These are phyloP conservation scores for Nipponacmea schrenckii DNA, from an alignment of 2,888 invertebrate species.

Conservation along the genomic window DNA sequence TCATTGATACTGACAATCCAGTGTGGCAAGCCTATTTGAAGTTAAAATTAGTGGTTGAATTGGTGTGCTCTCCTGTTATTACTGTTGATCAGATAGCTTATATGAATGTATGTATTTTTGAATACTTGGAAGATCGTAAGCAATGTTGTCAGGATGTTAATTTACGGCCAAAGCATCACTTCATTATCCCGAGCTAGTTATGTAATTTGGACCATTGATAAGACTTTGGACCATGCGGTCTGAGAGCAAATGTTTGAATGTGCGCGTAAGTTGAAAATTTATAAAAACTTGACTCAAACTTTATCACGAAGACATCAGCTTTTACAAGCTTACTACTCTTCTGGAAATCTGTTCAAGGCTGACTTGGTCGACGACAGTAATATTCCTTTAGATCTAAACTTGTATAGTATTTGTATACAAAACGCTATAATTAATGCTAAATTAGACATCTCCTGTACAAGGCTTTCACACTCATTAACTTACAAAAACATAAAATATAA, in stretches of 20 bases:
- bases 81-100: conserved; percentile 16
- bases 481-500: background rate
- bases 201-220: background rate
- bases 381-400: background rate
- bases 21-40: too few species aligned
- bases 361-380: background rate
- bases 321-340: background rate
- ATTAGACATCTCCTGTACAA: background rate
- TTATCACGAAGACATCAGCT: background rate
- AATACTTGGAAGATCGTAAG: conserved; percentile 16
- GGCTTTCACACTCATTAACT: background rate
- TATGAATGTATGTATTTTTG: conserved; percentile 15
- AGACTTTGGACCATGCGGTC: conserved; percentile 35
- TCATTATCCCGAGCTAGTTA: conserved; percentile 30
- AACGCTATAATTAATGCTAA: background rate
- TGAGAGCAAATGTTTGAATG: conserved; percentile 32
- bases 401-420: background rate
- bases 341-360: background rate
- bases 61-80: too few species aligned
- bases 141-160: conserved; percentile 14
- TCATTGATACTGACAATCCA: too few species aligned
- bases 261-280: too few species aligned
- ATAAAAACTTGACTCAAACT: conserved; percentile 17
- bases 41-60: too few species aligned
- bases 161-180: conserved; percentile 31